These are phyloP conservation scores for Drosophila barbarae DNA, from an alignment of 2,888 invertebrate species.

Conservation along the genomic window DNA sequence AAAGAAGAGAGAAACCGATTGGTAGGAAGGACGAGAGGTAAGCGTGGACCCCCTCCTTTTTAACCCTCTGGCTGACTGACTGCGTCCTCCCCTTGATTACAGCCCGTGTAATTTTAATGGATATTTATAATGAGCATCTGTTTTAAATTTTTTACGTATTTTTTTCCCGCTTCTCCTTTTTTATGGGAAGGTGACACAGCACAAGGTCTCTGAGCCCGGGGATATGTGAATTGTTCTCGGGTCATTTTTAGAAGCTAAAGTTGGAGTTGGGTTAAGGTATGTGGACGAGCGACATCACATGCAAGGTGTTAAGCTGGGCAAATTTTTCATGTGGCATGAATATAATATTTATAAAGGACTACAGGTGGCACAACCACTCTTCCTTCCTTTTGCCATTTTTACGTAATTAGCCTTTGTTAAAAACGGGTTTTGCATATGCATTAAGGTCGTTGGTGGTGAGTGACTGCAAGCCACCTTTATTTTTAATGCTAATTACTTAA, in stretches of 20 bases:
- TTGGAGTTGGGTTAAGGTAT: constrained; percentile 18
- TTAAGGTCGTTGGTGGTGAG: constrained; percentile 18
- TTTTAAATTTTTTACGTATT: constrained; percentile 57
- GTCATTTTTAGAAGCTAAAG: constrained; percentile 50
- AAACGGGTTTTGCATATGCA: constrained; percentile 49
- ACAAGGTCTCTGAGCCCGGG: constrained; percentile 44
- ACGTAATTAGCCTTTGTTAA: constrained; percentile 57
- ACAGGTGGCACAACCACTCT: constrained; percentile 34
- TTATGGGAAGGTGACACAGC: constrained; percentile 62
- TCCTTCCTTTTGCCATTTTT: constrained; percentile 9
- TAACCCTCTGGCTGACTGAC: constrained; percentile 18
- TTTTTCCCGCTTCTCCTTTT: constrained; percentile 17
- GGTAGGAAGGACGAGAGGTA: constrained; percentile 21
- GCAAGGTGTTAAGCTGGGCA: constrained; percentile 61
- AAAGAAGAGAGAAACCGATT: constrained; percentile 24
- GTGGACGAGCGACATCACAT: constrained; percentile 17
- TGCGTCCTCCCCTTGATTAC: constrained; percentile 30
- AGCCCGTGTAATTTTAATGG: constrained; percentile 71
- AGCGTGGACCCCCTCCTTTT: constrained; percentile 19
- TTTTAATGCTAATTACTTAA: constrained; percentile 21
- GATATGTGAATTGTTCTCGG: constrained; percentile 70
- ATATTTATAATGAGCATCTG: constrained; percentile 73
- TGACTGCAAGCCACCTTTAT: constrained; percentile 1
- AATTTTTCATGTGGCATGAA: constrained; percentile 52
- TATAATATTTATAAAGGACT: constrained; percentile 37